Evolutionary conservation across 2,888 invertebrate genomes (phyloP).

Genomic region (Slavum lentiscoides): DNA sequence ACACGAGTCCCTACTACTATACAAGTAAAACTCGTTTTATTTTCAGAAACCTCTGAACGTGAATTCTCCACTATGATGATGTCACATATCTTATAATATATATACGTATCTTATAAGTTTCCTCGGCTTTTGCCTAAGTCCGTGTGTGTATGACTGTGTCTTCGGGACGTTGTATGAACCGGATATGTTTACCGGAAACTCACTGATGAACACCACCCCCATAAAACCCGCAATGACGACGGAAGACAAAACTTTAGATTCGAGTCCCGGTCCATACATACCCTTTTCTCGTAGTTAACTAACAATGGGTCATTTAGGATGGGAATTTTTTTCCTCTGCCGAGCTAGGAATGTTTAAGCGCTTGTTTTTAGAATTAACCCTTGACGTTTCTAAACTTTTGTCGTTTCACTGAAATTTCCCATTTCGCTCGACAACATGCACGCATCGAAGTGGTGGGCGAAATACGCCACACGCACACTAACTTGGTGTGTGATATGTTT

Average conservation of each 20-base stretch:
- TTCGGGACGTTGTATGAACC: slow-evolving; percentile 19
- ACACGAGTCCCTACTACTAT: too few species aligned
- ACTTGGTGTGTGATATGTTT: slow-evolving; percentile 33
- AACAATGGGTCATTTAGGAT: slow-evolving; percentile 35
- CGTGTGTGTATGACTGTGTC: background rate
- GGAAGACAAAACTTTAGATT: slow-evolving; percentile 29
- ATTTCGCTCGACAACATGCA: slow-evolving; percentile 14
- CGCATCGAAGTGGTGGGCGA: background rate
- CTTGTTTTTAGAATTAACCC: slow-evolving; percentile 36
- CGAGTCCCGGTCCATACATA: background rate
- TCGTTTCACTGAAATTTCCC: slow-evolving; percentile 33
- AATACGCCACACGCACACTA: background rate
- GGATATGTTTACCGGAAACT: slow-evolving; percentile 26
- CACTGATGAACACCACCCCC: slow-evolving; percentile 5
- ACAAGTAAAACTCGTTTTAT: too few species aligned
- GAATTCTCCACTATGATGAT: background rate
- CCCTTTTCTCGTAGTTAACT: slow-evolving; percentile 19
- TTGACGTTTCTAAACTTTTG: slow-evolving; percentile 42
- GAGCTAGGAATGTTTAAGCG: slow-evolving; percentile 13
- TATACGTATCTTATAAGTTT: too few species aligned
- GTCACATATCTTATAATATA: background rate
- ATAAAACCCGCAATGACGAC: background rate
- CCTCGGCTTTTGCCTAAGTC: background rate
- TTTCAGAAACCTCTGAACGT: background rate
- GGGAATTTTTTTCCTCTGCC: background rate